Evolutionary conservation across 2,888 invertebrate genomes (phyloP).

Genomic region (Drosophila histrio): DNA sequence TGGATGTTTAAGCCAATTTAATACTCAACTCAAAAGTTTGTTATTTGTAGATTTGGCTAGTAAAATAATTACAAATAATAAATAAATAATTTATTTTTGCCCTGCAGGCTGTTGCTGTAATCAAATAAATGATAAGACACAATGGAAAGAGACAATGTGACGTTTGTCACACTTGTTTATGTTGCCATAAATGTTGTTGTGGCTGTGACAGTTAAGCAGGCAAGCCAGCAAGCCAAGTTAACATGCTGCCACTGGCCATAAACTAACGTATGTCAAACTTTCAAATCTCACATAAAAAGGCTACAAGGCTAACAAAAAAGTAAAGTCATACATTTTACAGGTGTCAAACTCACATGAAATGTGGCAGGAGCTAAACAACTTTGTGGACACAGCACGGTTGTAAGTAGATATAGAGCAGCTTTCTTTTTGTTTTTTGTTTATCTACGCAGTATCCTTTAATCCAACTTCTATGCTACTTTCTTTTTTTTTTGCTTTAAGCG

Average conservation of each 20-base stretch:
- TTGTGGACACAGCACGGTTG: slow-evolving; percentile 4
- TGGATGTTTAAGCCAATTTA: not conserved
- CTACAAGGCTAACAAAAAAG: slow-evolving; percentile 3
- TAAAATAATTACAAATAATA: not conserved
- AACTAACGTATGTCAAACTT: slow-evolving; percentile 62
- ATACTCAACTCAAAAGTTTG: not conserved
- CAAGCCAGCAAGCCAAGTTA: slow-evolving; percentile 42
- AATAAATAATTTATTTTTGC: slow-evolving; percentile 2
- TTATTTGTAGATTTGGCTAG: not conserved
- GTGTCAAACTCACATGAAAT: slow-evolving; percentile 57
- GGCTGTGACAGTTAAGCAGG: slow-evolving; percentile 28
- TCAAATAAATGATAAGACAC: slow-evolving; percentile 18
- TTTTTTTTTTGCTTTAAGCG: slow-evolving; percentile 8
- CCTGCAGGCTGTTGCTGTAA: too few species aligned
- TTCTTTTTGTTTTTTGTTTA: slow-evolving; percentile 38
- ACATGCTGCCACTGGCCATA: slow-evolving; percentile 50
- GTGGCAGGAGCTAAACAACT: slow-evolving; percentile 23
- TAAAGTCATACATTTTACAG: slow-evolving; percentile 57
- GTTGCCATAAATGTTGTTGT: slow-evolving; percentile 40
- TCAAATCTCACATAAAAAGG: slow-evolving; percentile 31
- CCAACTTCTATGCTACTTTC: slow-evolving; percentile 3
- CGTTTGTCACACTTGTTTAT: slow-evolving; percentile 36
- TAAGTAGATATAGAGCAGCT: slow-evolving; percentile 14
- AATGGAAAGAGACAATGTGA: not conserved
- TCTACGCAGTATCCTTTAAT: slow-evolving; percentile 24